phyloP scores from a whole-genome alignment of 2,888 invertebrate genomes.

The Ptychoptera contaminata region DNA sequence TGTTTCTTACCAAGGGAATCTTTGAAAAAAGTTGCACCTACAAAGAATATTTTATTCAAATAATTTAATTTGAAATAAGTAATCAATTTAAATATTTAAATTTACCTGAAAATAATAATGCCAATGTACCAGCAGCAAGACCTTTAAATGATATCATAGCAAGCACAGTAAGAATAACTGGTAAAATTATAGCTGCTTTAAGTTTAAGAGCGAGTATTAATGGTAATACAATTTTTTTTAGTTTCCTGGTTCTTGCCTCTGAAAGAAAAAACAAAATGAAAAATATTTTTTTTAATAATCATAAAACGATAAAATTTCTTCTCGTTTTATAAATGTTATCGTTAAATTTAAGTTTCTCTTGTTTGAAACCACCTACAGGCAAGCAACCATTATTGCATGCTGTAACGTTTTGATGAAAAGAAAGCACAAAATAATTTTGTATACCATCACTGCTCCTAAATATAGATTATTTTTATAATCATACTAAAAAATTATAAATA shows the following conservation, averaged over 20 bases:
- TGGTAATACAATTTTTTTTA: constrained; percentile 46
- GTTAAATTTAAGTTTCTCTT: too few species aligned
- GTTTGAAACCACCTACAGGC: too few species aligned
- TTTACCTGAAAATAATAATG: constrained; percentile 41
- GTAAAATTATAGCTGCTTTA: constrained; percentile 43
- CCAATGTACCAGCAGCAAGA: constrained; percentile 42
- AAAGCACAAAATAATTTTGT: too few species aligned
- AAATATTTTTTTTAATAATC: neutral
- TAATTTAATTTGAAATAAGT: neutral
- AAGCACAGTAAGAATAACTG: constrained; percentile 40
- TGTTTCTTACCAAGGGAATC: constrained; percentile 30
- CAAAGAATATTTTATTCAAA: neutral
- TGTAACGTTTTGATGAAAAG: too few species aligned
- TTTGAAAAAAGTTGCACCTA: constrained; percentile 30
- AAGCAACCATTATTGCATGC: too few species aligned
- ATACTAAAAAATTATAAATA: too few species aligned
- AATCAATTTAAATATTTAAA: neutral
- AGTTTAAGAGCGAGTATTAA: constrained; percentile 43
- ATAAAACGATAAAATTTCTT: too few species aligned
- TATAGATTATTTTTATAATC: too few species aligned
- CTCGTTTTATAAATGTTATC: too few species aligned
- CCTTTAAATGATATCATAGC: constrained; percentile 50
- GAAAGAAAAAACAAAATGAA: constrained; percentile 15
- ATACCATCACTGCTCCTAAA: too few species aligned
- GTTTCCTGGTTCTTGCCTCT: constrained; percentile 41